Percentiles rank a stretch among this genome's conserved stretches.
phyloP scores from a whole-genome alignment of 2,888 invertebrate genomes.

The Masnerella sp. region DNA sequence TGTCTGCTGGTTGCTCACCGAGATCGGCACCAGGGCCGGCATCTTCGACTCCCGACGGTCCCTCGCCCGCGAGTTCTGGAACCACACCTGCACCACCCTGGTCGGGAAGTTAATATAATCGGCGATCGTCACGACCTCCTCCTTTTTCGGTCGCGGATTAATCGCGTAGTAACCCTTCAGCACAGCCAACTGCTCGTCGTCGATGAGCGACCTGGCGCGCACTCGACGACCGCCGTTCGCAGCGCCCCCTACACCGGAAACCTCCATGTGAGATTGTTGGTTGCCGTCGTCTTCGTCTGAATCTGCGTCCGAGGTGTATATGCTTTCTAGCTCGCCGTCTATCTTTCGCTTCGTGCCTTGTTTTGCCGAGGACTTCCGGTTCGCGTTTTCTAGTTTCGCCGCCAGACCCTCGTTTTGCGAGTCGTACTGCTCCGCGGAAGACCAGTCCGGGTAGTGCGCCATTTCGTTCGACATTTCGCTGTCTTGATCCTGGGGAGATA shows the following conservation, averaged over 20 bases:
- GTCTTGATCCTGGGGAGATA: conserved; percentile 87
- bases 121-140: conserved; percentile 94
- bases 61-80: conserved; percentile 95
- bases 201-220: conserved; percentile 94
- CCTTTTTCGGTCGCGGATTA: conserved; percentile 96
- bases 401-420: conserved; percentile 85
- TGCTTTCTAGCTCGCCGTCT: conserved; percentile 59
- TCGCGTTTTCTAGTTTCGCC: conserved; percentile 86
- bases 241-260: conserved; percentile 23
- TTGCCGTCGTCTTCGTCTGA: conserved; percentile 82
- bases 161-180: conserved; percentile 92
- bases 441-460: conserved; percentile 72
- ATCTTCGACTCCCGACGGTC: conserved; percentile 84
- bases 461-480: conserved; percentile 77
- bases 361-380: conserved; percentile 62
- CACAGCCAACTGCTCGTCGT: conserved; percentile 94
- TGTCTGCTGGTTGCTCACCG: conserved; percentile 67
- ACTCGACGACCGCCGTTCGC: conserved; percentile 87
- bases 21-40: conserved; percentile 73
- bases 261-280: conserved; percentile 79
- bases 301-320: conserved; percentile 69
- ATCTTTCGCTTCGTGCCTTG: conserved; percentile 66
- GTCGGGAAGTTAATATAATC: conserved; percentile 82
- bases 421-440: conserved; percentile 72
- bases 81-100: conserved; percentile 86